Evolutionary conservation across 2,888 invertebrate genomes (phyloP), one percentile per base, ranked within the genome.

Genomic region (Lepidocyrtoides sp.): DNA sequence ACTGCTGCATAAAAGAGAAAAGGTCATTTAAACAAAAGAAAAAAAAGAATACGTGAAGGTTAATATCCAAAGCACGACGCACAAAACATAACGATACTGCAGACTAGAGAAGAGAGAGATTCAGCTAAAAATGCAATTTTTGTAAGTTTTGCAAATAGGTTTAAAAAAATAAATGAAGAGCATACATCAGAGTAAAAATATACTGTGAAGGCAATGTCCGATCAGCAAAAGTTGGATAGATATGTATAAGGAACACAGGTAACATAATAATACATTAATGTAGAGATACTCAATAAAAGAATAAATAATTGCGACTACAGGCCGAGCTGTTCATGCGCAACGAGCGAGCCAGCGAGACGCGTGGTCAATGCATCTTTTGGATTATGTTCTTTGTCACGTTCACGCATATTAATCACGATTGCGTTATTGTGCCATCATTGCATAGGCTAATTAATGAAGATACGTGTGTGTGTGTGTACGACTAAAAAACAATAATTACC

Each of bases 41-140:
- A 51, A 85, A 23, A 26, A 44, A 44, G 36, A 17, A 32, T 4
- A 44, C 10, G 10, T 26, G 32, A 87, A 91, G 91, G 85, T 91
- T 91, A 90, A 90, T 84, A 90, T 77, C 84, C 84, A 77, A 84
- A 83, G 90, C 85, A 91, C 90, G 85, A 91, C 85, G 81, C 5
- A 26, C 26, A 51, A 23, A 44, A 8, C 44, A 23, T 26, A 60
- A 41, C 60, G 32, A 32, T 60, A 63, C 10, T 14, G 23, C 7
- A 57, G 44, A 14, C 23, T 48, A 48, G 7, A 48, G 44, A 82
- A 29, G 32, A 20, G 17, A 23, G 41, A 54, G 26, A 12, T n/a
- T n/a, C n/a, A 69, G 32, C 20, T 41, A 23, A 66, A 83, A 32
- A 51, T 26, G 44, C 23, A 44, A 23, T 23, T 81, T 82, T n/a